Conservation (phyloP, 2,888 invertebrate species). For the Perithous albicinctus region DNA sequence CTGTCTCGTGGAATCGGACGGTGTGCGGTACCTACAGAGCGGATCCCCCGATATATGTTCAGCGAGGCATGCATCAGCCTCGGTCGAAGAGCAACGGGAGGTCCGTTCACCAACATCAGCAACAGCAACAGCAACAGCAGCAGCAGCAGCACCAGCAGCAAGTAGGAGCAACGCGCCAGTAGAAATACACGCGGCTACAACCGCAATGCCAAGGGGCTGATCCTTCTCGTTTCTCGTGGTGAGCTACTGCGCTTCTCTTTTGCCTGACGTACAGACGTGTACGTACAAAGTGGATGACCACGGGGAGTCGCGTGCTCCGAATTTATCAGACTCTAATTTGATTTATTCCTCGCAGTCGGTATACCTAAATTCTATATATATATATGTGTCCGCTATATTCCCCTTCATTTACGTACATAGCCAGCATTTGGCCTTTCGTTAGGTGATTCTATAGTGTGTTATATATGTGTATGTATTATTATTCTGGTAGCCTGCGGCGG, state of each 20-base stretch:
- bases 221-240: conserved; percentile 56
- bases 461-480: conserved; percentile 22
- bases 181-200: conserved; percentile 23
- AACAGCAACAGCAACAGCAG: conserved; percentile 1
- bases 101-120: conserved; percentile 32
- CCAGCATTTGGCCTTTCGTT: conserved; percentile 50
- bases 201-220: conserved; percentile 51
- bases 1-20: conserved; percentile 63
- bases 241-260: conserved; percentile 8
- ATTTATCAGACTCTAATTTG: conserved; percentile 69
- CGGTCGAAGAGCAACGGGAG: conserved; percentile 63
- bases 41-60: conserved; percentile 49
- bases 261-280: conserved; percentile 34
- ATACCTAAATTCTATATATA: conserved; percentile 34
- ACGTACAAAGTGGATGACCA: conserved; percentile 65
- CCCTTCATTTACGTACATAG: conserved; percentile 59
- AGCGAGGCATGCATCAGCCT: conserved; percentile 54
- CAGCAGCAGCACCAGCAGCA: conserved; percentile 2
- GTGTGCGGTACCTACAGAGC: conserved; percentile 32
- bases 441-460: conserved; percentile 47
- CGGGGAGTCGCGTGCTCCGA: conserved; percentile 67
- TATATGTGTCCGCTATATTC: neutral
- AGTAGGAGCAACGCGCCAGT: neutral
- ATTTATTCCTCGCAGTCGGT: conserved; percentile 64
- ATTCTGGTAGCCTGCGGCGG: conserved; percentile 44